Percentiles rank a stretch among this genome's conserved stretches.
Evolutionary conservation across 2,888 invertebrate species (phyloP).

Genomic region (Aphodius granarius): DNA sequence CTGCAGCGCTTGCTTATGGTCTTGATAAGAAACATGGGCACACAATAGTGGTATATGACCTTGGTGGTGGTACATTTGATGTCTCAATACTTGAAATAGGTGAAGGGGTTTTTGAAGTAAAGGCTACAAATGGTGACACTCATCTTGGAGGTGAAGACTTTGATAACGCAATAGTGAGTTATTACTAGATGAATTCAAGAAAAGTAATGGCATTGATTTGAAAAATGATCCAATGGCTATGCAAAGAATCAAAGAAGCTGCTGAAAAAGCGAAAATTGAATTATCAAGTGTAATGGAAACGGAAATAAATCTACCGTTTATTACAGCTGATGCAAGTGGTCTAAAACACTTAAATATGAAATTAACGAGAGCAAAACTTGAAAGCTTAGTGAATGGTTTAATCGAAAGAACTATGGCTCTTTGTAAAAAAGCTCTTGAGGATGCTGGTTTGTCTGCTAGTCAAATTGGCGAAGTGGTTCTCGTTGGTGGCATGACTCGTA

Average conservation of each 20-base stretch:
- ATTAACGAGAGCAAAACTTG: no score
- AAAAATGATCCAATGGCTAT: conserved; percentile 86
- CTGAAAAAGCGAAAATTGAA: no score
- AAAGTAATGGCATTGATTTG: conserved; percentile 90
- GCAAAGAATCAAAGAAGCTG: conserved; percentile 89
- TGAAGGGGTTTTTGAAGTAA: no score
- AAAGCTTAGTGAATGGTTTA: conserved; percentile 92
- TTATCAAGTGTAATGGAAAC: no score
- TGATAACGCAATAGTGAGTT: conserved; percentile 88
- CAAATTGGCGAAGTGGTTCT: conserved; percentile 89
- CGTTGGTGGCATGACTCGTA: conserved; percentile 96
- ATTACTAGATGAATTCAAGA: conserved; percentile 89
- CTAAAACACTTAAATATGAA: no score
- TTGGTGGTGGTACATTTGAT: conserved; percentile 92
- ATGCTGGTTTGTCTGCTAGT: conserved; percentile 95
- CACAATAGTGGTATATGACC: conserved; percentile 79
- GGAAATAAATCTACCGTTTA: no score
- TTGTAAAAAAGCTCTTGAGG: conserved; percentile 92
- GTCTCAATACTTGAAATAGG: conserved; percentile 94
- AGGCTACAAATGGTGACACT: conserved; percentile 92
- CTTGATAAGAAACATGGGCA: conserved; percentile 85
- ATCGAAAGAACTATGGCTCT: conserved; percentile 96
- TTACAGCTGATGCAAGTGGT: no score
- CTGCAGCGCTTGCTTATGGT: conserved; percentile 91
- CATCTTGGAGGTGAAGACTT: conserved; percentile 94